Evolutionary conservation across 2,797 vertebrate genomes (phyloP).

Genomic region (Coilia nasus): DNA sequence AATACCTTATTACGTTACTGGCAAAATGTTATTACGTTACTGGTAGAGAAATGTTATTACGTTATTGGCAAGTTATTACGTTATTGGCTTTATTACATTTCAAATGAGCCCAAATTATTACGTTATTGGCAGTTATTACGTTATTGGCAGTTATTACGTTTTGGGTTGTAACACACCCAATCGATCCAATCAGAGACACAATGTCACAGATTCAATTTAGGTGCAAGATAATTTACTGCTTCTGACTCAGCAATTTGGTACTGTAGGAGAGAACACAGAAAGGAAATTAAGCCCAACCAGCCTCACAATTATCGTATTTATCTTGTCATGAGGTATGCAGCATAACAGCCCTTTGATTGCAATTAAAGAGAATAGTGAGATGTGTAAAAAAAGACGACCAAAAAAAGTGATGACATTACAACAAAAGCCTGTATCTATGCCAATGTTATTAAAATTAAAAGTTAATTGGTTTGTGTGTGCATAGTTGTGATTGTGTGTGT

Average conservation of each 20-base stretch:
- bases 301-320: constrained; percentile 60
- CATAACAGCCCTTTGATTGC: constrained; percentile 54
- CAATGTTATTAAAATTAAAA: background rate
- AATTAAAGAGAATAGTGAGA: constrained; percentile 61
- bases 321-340: constrained; percentile 59
- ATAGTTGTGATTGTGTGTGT: constrained; percentile 17
- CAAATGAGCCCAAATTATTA: no score
- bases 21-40: no score
- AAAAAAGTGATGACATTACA: constrained; percentile 27
- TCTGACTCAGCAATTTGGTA: constrained; percentile 57
- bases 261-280: constrained; percentile 42
- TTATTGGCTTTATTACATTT: no score
- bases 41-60: no score
- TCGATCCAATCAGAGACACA: constrained; percentile 60
- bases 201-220: constrained; percentile 49
- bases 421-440: background rate
- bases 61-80: no score
- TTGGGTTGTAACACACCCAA: no score
- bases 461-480: constrained; percentile 1
- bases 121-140: no score
- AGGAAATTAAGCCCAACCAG: constrained; percentile 58
- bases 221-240: constrained; percentile 55
- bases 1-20: no score
- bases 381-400: constrained; percentile 30
- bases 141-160: no score